Evolutionary conservation across 2,113 vertebrate species (phyloP), one percentile per base, ranked within the genome.

Genomic region (Microtus ochrogaster): DNA sequence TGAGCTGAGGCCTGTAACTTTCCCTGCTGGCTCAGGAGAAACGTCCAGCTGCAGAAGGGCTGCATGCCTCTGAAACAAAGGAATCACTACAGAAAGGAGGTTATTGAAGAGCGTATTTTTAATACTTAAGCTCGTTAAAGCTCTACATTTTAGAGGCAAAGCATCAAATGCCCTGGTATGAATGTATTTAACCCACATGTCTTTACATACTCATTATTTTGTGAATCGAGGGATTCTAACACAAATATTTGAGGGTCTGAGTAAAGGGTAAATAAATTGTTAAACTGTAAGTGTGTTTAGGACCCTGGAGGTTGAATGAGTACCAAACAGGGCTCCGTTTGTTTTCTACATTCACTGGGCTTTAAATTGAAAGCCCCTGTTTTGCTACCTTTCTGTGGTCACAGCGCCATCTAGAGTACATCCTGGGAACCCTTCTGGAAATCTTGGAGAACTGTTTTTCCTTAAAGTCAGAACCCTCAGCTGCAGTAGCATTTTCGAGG

Each of bases 331-430:
- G 39, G 47, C 41, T 90, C 73, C 17, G 5, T 83, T 91, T 92
- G 86, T 41, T 81, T 89, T 91, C 70, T 76, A 72, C 92, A 81
- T 88, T 88, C 66, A 86, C 24, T 82, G 82, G 21, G 68, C 9
- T 81, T 89, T 76, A 26, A 13, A 68, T 36, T 24, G 49, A n/a
- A 90, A 74, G 55, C 30, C 16, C 0, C 30, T 39, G 26, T 28
- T 17, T 65, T 94, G 70, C 33, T 36, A 92, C 28, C 85, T 95
- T 88, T 89, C 74, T 97, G 58, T 92, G 86, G 63, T 72, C 22
- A 39, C 82, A 96, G 89, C 70, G 58, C 97, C 98, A 95, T 76
- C 98, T 97, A 95, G 86, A 30, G 98, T 11, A 63, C 44, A 92
- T 7, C 6, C 6, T 91, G 68, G 74, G 93, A 95, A 95, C 55